Evolutionary conservation across 2,113 vertebrate genomes (phyloP).

Genomic region (Crocuta crocuta): DNA sequence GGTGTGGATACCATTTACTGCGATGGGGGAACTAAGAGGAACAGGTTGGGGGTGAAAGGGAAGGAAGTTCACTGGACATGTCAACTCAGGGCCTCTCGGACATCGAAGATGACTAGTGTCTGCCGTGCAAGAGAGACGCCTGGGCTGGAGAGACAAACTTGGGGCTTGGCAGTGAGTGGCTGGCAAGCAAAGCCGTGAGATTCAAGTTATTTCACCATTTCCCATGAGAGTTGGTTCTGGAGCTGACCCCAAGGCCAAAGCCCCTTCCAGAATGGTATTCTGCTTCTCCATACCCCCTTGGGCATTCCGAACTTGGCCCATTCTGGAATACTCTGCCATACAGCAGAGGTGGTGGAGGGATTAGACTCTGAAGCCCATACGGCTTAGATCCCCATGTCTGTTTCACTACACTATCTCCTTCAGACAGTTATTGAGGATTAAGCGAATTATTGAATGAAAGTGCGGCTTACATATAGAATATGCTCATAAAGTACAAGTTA

Average conservation of each 20-base stretch:
- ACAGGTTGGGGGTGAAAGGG: background rate
- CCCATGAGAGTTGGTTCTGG: background rate
- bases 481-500: background rate
- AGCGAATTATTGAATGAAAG: background rate
- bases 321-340: background rate
- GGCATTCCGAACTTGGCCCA: background rate
- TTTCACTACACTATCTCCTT: accelerated
- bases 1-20: background rate
- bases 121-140: background rate
- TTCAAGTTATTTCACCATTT: background rate
- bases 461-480: background rate
- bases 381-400: background rate
- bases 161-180: background rate
- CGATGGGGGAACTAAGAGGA: background rate
- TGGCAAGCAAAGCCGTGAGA: background rate
- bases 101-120: background rate
- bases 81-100: background rate
- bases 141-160: background rate
- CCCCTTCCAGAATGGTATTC: background rate
- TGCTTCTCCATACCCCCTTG: background rate
- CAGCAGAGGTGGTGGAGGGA: background rate
- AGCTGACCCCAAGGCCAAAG: background rate
- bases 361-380: background rate
- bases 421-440: background rate
- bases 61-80: background rate